Conservation (phyloP, 1,140 invertebrate species). For the Nylanderia fulva region DNA sequence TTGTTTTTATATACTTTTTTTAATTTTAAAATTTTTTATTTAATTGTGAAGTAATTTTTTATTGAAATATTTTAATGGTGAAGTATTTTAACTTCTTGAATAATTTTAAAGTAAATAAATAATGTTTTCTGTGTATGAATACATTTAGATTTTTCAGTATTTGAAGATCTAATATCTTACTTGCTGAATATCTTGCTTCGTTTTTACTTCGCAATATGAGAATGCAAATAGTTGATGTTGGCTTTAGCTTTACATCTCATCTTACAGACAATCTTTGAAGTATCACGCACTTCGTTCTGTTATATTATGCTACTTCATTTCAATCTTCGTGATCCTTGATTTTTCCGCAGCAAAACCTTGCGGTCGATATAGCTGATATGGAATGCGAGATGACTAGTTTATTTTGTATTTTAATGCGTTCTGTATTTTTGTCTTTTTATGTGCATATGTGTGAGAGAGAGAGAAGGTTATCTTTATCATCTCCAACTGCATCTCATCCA, state of each 20-base stretch:
- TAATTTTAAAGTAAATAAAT: background rate
- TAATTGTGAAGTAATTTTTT: background rate
- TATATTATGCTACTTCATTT: background rate
- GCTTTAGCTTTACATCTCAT: conserved; percentile 14
- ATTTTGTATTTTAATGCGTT: conserved; percentile 38
- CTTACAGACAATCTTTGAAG: background rate
- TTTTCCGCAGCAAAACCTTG: conserved; percentile 5
- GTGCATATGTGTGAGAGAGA: no score
- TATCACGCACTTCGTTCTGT: background rate
- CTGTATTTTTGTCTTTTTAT: background rate
- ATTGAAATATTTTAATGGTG: background rate
- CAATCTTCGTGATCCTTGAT: conserved; percentile 2
- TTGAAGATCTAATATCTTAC: background rate
- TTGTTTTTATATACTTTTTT: background rate
- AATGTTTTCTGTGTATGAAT: background rate
- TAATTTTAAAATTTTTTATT: background rate
- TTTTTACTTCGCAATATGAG: conserved; percentile 9
- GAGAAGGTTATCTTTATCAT: conserved; percentile 8
- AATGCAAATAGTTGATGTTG: conserved; percentile 7
- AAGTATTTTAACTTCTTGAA: background rate
- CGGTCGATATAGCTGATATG: background rate
- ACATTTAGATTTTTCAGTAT: background rate
- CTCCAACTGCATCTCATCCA: background rate
- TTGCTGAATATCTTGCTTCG: background rate
- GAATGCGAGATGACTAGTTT: conserved; percentile 29